These are phyloP conservation scores for Carollia perspicillata DNA, from an alignment of 2,113 vertebrate species.

Conservation along the genomic window DNA sequence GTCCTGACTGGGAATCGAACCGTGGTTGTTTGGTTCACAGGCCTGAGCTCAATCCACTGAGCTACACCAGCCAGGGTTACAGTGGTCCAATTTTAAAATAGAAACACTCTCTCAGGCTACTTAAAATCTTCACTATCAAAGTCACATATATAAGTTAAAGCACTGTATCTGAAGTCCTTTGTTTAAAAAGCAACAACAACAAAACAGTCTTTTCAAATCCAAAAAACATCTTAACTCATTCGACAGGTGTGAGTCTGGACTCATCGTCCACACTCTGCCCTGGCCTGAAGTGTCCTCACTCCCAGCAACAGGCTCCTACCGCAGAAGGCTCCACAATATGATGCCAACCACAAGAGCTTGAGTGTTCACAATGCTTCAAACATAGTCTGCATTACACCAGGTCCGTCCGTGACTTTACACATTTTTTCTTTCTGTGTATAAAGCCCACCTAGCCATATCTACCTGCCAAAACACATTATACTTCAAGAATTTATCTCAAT, in stretches of 20 bases:
- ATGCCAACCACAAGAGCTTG: not conserved
- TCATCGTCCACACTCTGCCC: not conserved
- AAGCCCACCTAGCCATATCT: not conserved
- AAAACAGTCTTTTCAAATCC: not conserved
- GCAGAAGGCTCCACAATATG: not conserved
- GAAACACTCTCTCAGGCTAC: not conserved
- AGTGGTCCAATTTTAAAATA: not conserved
- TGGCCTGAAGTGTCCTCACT: not conserved
- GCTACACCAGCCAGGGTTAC: no score
- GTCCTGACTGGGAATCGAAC: no score
- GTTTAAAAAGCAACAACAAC: not conserved
- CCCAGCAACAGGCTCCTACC: not conserved
- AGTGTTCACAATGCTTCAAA: not conserved
- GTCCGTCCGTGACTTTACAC: not conserved
- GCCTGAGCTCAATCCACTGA: no score
- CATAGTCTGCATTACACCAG: not conserved
- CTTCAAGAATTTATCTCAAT: not conserved
- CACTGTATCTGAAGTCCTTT: not conserved
- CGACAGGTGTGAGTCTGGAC: not conserved
- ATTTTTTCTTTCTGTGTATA: not conserved
- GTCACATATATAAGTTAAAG: not conserved
- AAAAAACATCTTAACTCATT: not conserved
- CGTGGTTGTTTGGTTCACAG: no score
- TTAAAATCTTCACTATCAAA: not conserved
- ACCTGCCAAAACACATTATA: not conserved